Base-by-base conservation (phyloP, 1,140 invertebrate genomes). In the Drosophila lowei region DNA sequence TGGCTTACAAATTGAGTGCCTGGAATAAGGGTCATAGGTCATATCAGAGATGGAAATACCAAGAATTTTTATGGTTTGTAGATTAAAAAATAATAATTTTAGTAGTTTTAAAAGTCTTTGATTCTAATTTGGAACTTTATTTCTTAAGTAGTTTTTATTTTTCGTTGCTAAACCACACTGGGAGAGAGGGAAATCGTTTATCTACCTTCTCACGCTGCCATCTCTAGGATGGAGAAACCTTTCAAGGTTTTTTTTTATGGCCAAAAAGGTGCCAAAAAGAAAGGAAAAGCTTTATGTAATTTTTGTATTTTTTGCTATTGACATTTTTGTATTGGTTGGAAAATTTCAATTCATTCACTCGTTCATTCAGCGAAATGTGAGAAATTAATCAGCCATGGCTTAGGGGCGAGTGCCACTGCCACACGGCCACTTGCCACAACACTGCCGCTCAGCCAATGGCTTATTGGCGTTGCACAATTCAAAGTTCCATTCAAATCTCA, bases 321-420 rank as follows among this genome's bases (percentile, higher is more conserved):
- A 70, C 70, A 71, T 83, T 83, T 84, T 83, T 84, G 77, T 65
- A 58, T 64, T 38, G 11, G 59, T 43, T 47, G 47, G 64, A 48
- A 38, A 53, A 38, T 13, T 38, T 38, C 34, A 38, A 71, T 74
- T 78, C 64, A 74, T n/a, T n/a, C n/a, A 58, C 73, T 63, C 42
- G 44, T 34, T 52, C 18, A 34, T 52, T 53, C 30, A 16, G 8
- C 44, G 53, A 81, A 78, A 77, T 49, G 53, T 56, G 73, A 60
- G 80, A 83, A 85, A 84, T 85, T 85, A 84, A 85, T 85, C 72
- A 88, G 77, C 77, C 77, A 67, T 72, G 77, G 79, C 79, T 75
- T 63, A 66, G 81, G 79, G 50, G 56, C 74, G 71, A 74, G 3
- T 13, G 34, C 9, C 34, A 38, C 11, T 79, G 71, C 49, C 66